These are phyloP conservation scores for Ancistrus triradiatus DNA, from an alignment of 2,113 vertebrate species.

Conservation along the genomic window DNA sequence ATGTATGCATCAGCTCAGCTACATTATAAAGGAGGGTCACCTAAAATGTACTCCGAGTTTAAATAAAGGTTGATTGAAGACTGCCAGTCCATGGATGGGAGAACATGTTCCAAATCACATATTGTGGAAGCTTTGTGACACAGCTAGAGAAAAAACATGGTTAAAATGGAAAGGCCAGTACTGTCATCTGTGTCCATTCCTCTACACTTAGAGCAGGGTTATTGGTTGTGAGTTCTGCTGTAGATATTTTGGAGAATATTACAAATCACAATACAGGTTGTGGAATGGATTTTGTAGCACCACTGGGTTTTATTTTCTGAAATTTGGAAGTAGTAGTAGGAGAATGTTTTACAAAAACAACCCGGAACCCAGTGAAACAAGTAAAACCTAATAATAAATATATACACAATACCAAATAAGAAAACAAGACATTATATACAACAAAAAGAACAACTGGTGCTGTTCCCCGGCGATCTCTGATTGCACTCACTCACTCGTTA, in stretches of 20 bases:
- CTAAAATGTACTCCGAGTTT: too few species aligned
- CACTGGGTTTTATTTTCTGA: constrained; percentile 36
- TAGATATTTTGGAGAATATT: neutral
- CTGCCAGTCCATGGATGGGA: too few species aligned
- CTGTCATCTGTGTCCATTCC: too few species aligned
- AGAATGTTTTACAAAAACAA: constrained; percentile 29
- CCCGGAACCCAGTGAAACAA: constrained; percentile 27
- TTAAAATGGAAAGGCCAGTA: too few species aligned
- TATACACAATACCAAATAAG: constrained; percentile 37
- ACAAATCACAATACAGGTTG: neutral
- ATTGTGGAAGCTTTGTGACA: too few species aligned
- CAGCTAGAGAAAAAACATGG: too few species aligned
- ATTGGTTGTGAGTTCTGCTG: neutral
- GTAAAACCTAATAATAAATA: constrained; percentile 55
- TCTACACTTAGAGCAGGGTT: too few species aligned
- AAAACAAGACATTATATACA: constrained; percentile 53
- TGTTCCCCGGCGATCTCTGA: constrained; percentile 13
- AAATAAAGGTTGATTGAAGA: too few species aligned
- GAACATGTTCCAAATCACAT: too few species aligned
- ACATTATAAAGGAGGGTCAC: too few species aligned
- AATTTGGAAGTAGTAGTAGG: constrained; percentile 10
- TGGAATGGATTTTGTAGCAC: constrained; percentile 5
- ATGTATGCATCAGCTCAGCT: too few species aligned
- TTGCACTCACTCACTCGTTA: constrained; percentile 66
- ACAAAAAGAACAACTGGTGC: constrained; percentile 29